These are phyloP conservation scores for Neodiprion lecontei DNA, from an alignment of 1,140 invertebrate genomes.

Conservation along the genomic window DNA sequence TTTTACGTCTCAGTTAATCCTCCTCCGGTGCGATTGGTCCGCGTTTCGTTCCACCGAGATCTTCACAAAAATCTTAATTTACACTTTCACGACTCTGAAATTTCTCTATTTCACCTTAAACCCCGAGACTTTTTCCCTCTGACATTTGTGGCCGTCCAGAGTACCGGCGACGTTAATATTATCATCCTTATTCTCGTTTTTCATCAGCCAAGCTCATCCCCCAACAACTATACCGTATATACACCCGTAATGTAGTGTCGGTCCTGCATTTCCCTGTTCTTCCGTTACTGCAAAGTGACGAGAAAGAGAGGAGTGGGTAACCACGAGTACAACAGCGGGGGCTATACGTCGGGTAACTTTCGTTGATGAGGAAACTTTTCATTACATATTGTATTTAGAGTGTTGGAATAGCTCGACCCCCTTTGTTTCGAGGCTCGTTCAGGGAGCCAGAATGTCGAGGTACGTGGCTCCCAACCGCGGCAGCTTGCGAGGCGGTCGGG, in stretches of 20 bases:
- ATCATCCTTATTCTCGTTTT: no score
- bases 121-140: not conserved
- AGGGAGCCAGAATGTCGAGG: not conserved
- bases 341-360: not conserved
- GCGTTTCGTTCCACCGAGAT: no score
- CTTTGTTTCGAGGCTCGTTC: no score
- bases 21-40: not conserved
- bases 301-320: slow-evolving; percentile 4
- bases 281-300: no score
- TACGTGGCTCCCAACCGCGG: not conserved
- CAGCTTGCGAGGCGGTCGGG: not conserved
- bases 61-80: not conserved
- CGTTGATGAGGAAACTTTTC: slow-evolving; percentile 21
- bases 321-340: not conserved
- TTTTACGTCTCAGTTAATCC: slow-evolving; percentile 11
- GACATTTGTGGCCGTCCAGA: no score
- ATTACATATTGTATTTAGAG: slow-evolving; percentile 16
- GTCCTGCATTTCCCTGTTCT: no score
- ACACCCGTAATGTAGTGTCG: no score
- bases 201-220: no score
- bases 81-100: not conserved
- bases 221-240: no score
- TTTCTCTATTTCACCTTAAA: not conserved
- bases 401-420: no score
- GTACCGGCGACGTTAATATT: no score